These are phyloP conservation scores for Acheta domesticus DNA, from an alignment of 2,888 invertebrate species.

Conservation along the genomic window DNA sequence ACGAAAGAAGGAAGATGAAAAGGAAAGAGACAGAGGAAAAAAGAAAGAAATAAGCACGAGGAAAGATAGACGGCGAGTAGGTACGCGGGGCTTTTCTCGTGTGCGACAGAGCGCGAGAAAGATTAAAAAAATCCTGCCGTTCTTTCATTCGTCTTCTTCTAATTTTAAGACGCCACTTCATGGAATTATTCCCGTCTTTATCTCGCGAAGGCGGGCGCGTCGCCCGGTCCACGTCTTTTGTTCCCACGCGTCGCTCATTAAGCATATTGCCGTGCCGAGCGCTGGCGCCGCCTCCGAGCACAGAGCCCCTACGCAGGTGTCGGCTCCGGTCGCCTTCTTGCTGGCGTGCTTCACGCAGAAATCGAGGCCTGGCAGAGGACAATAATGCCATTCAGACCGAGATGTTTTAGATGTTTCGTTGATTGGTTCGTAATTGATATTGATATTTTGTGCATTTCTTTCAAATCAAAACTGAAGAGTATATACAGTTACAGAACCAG, in stretches of 20 bases:
- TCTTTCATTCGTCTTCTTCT: conserved; percentile 3
- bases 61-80: not conserved
- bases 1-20: not conserved
- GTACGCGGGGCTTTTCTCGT: not conserved
- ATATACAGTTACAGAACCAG: too few species aligned
- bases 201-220: not conserved
- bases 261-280: conserved; percentile 1
- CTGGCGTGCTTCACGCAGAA: too few species aligned
- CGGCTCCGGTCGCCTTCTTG: too few species aligned
- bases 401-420: too few species aligned
- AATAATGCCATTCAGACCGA: too few species aligned
- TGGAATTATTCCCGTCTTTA: conserved; percentile 18
- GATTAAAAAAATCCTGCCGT: conserved; percentile 4
- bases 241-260: conserved; percentile 6
- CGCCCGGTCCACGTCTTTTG: not conserved
- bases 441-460: too few species aligned
- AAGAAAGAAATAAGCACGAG: not conserved
- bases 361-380: too few species aligned
- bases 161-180: conserved; percentile 18
- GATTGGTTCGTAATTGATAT: too few species aligned
- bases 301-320: too few species aligned
- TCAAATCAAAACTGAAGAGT: too few species aligned
- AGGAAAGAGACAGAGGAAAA: not conserved
- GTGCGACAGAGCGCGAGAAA: not conserved
- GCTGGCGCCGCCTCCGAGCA: not conserved